Percentiles rank a stretch among this genome's conserved stretches.
These are phyloP conservation scores for Lydus trimaculatus DNA, from an alignment of 2,888 invertebrate genomes.

Conservation along the genomic window DNA sequence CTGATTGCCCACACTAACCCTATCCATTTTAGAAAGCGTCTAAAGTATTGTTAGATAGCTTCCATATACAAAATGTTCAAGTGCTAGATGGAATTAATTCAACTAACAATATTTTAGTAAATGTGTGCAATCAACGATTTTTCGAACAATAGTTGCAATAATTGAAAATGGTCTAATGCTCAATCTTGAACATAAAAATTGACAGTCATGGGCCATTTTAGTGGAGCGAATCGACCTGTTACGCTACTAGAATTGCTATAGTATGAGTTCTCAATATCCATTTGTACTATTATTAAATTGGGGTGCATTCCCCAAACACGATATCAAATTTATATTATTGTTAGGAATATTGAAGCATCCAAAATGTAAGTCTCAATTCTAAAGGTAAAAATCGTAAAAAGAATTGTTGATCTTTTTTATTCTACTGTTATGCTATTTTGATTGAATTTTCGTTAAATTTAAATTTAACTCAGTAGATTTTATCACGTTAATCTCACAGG, in stretches of 20 bases:
- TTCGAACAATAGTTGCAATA: not conserved
- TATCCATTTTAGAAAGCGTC: constrained; percentile 32
- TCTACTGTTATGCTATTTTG: not conserved
- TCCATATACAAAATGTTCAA: not conserved
- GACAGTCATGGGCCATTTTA: constrained; percentile 30
- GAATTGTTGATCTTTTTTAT: constrained; percentile 1
- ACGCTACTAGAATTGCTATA: constrained; percentile 25
- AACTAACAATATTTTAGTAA: not conserved
- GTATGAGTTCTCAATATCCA: constrained; percentile 25
- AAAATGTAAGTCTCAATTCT: constrained; percentile 8
- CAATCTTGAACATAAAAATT: constrained; percentile 23
- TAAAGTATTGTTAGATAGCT: not conserved
- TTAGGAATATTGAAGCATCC: constrained; percentile 15
- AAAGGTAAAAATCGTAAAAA: not conserved
- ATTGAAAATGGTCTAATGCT: not conserved
- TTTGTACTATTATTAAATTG: constrained; percentile 32
- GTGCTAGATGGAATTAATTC: constrained; percentile 1
- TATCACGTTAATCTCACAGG: not conserved
- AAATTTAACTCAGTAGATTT: not conserved
- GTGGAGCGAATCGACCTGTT: constrained; percentile 24
- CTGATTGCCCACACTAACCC: constrained; percentile 40
- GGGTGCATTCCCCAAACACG: constrained; percentile 32
- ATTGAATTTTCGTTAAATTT: not conserved
- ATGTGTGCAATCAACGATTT: not conserved
- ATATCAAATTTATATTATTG: constrained; percentile 34